These are phyloP conservation scores for Amphiprion ocellaris DNA, from an alignment of 2,113 vertebrate species.

Conservation along the genomic window DNA sequence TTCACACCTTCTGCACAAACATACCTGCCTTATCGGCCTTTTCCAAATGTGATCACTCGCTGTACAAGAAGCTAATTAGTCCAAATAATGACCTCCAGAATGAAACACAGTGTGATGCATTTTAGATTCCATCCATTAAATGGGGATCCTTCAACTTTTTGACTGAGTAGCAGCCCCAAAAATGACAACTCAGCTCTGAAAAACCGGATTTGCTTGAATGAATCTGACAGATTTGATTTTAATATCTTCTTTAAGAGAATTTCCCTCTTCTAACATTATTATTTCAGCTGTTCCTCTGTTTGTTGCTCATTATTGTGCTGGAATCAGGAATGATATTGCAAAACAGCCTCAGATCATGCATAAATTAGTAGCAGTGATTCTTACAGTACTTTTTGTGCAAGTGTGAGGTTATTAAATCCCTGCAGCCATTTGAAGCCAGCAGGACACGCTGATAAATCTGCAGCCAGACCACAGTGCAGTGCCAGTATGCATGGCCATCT, in stretches of 20 bases:
- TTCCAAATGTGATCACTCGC: constrained; percentile 1
- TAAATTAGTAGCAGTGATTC: not conserved
- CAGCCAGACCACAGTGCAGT: not conserved
- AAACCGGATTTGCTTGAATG: not conserved
- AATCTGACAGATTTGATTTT: not conserved
- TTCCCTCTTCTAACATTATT: not conserved
- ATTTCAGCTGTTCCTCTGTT: not conserved
- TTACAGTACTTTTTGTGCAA: not conserved
- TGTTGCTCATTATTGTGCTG: too few species aligned
- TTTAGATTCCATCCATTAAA: not conserved
- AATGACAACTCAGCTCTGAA: too few species aligned
- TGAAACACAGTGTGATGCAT: constrained; percentile 5
- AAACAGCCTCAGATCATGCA: not conserved
- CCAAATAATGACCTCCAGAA: not conserved
- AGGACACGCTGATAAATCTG: not conserved
- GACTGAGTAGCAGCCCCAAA: too few species aligned
- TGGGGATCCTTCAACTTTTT: not conserved
- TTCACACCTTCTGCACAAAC: not conserved
- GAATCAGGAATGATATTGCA: not conserved
- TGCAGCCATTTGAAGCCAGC: not conserved
- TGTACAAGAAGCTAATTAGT: constrained; percentile 4
- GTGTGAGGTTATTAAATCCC: not conserved
- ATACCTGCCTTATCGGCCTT: constrained; percentile 9
- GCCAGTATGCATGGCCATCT: not conserved
- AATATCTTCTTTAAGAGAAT: not conserved